A percentile compares a stretch with the other conserved stretches of the same genome.
phyloP scores from a whole-genome alignment of 1,140 invertebrate genomes.

The Drosophila saltans region DNA sequence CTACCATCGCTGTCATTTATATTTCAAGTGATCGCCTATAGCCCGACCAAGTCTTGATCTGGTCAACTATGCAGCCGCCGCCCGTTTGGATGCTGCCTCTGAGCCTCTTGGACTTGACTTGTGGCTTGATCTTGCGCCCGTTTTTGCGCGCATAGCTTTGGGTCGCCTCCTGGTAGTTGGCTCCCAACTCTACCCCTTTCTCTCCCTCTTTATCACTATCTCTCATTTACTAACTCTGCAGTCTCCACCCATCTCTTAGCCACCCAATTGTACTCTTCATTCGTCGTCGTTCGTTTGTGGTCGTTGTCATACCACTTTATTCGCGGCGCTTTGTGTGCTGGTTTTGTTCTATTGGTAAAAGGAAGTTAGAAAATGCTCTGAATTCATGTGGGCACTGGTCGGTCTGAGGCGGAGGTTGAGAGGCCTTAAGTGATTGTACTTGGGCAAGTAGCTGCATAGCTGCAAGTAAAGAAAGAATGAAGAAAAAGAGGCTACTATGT shows the following conservation, averaged over 20 bases:
- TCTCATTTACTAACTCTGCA: background rate
- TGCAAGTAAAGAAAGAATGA: background rate
- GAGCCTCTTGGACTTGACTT: slow-evolving; percentile 54
- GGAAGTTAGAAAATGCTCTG: slow-evolving; percentile 79
- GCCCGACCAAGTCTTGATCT: slow-evolving; percentile 49
- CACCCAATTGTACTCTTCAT: background rate
- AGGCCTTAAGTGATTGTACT: slow-evolving; percentile 58
- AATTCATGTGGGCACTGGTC: slow-evolving; percentile 56
- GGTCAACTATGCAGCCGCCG: slow-evolving; percentile 75
- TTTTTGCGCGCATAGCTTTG: slow-evolving; percentile 66
- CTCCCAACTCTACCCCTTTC: background rate
- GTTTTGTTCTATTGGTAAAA: slow-evolving; percentile 74
- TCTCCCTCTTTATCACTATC: slow-evolving; percentile 25
- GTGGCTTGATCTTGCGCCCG: slow-evolving; percentile 69
- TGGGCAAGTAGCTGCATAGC: slow-evolving; percentile 20
- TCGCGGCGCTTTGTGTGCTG: slow-evolving; percentile 41
- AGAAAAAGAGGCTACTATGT: slow-evolving; percentile 11
- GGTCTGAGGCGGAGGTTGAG: slow-evolving; percentile 39
- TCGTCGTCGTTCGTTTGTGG: slow-evolving; percentile 11
- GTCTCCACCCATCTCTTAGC: background rate
- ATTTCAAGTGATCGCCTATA: slow-evolving; percentile 24
- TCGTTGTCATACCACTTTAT: slow-evolving; percentile 54
- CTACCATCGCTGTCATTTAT: slow-evolving; percentile 28
- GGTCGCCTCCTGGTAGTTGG: slow-evolving; percentile 49
- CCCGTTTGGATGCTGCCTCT: slow-evolving; percentile 29